These are phyloP conservation scores for Pachyuromys duprasi DNA, from an alignment of 2,797 vertebrate genomes.

Conservation along the genomic window DNA sequence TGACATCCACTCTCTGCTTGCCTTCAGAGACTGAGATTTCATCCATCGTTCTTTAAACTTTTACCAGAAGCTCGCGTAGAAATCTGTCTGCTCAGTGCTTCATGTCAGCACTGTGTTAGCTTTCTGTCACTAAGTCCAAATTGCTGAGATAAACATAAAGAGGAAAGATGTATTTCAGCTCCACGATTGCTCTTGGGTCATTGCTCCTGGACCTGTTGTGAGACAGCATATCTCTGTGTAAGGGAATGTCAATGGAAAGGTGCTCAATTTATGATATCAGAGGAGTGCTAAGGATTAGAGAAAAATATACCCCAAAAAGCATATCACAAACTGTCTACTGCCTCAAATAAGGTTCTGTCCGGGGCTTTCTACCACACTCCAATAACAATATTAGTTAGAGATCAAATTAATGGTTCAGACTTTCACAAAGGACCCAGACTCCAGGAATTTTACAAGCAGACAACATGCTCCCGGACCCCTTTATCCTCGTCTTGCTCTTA, in stretches of 20 bases:
- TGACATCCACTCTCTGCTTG: neutral
- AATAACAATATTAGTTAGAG: neutral
- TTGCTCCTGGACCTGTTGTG: neutral
- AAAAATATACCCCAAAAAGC: neutral
- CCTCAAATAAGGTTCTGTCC: no score
- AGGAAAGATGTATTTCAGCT: neutral
- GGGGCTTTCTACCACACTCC: neutral
- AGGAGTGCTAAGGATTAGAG: neutral
- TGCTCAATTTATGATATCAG: neutral
- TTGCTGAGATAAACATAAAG: neutral
- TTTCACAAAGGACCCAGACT: neutral
- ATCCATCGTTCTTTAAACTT: neutral
- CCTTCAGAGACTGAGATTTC: neutral
- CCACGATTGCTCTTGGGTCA: neutral
- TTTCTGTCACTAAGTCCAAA: neutral
- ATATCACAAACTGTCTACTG: neutral
- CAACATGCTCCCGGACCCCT: accelerated
- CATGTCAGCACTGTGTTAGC: neutral
- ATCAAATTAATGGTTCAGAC: neutral
- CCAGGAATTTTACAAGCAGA: neutral
- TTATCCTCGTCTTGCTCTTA: neutral
- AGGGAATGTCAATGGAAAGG: neutral
- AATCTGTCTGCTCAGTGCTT: neutral
- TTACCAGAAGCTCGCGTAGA: neutral
- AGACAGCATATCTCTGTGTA: neutral